Evolutionary conservation across 2,888 invertebrate genomes (phyloP).

Genomic region (Iphiclides podalirius): DNA sequence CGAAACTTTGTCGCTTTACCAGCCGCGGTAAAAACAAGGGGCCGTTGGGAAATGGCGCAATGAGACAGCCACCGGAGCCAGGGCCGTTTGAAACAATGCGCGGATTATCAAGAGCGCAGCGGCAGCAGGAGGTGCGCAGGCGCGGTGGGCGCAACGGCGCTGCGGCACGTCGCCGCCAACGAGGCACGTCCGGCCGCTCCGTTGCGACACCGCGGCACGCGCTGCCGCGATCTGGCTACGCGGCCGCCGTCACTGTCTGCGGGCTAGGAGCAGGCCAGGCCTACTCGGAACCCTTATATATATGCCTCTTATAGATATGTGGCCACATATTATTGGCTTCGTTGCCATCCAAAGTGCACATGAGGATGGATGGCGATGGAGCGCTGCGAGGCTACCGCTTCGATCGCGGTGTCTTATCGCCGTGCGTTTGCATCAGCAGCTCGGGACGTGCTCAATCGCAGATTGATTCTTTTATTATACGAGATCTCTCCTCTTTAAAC

Average conservation of each 20-base stretch:
- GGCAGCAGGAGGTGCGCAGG: slow-evolving; percentile 9
- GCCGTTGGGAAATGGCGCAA: background rate
- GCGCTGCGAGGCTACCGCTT: too few species aligned
- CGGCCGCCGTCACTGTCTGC: background rate
- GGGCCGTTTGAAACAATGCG: background rate
- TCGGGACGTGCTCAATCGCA: slow-evolving; percentile 6
- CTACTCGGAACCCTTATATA: too few species aligned
- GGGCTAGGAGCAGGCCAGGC: too few species aligned
- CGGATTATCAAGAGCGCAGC: slow-evolving; percentile 5
- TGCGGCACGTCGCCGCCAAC: slow-evolving; percentile 8
- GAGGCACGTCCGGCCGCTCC: slow-evolving; percentile 22
- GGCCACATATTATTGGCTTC: too few species aligned
- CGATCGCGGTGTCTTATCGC: slow-evolving; percentile 4
- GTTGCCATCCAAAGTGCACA: too few species aligned
- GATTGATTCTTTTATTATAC: background rate
- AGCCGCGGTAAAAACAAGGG: too few species aligned
- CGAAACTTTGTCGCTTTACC: too few species aligned
- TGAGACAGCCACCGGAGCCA: background rate
- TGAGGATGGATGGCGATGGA: background rate
- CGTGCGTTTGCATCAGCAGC: background rate
- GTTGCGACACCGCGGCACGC: slow-evolving; percentile 13
- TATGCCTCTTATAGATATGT: too few species aligned
- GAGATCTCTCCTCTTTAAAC: background rate
- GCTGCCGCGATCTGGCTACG: background rate
- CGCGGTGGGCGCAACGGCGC: slow-evolving; percentile 1